Conservation (phyloP, 1,140 invertebrate genomes). For the Pygmarrhopalites habei region DNA sequence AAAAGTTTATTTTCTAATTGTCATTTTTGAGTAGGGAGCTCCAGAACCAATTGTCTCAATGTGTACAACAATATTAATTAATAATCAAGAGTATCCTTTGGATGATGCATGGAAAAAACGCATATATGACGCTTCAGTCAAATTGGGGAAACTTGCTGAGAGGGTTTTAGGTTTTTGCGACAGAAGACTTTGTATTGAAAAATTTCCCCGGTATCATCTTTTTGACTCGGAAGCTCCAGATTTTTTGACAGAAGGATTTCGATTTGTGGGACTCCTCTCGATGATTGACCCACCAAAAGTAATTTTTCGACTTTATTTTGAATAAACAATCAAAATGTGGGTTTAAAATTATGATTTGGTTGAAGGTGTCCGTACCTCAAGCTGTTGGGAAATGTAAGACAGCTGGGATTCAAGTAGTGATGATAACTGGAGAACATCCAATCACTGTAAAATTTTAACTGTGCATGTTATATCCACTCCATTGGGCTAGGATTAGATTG, state of each 20-base stretch:
- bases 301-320: constrained; percentile 32
- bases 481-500: no score
- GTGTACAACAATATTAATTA: constrained; percentile 62
- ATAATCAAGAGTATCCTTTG: constrained; percentile 56
- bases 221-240: constrained; percentile 44
- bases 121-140: constrained; percentile 60
- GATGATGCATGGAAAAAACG: constrained; percentile 54
- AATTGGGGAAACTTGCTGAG: constrained; percentile 68
- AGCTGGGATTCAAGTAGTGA: constrained; percentile 47
- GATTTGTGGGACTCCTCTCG: constrained; percentile 46
- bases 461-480: no score
- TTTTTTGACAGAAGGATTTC: constrained; percentile 43
- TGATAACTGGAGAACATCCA: constrained; percentile 61
- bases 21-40: constrained; percentile 58
- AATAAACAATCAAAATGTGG: no score
- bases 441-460: no score
- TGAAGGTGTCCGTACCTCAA: constrained; percentile 28
- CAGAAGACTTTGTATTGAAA: constrained; percentile 42
- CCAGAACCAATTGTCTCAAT: constrained; percentile 77
- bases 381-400: constrained; percentile 41
- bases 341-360: no score
- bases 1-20: not conserved
- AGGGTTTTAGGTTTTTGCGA: constrained; percentile 53
- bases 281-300: constrained; percentile 44
- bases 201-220: constrained; percentile 42